These are phyloP conservation scores for Plebejus anna DNA, from an alignment of 2,888 invertebrate species.

Conservation along the genomic window DNA sequence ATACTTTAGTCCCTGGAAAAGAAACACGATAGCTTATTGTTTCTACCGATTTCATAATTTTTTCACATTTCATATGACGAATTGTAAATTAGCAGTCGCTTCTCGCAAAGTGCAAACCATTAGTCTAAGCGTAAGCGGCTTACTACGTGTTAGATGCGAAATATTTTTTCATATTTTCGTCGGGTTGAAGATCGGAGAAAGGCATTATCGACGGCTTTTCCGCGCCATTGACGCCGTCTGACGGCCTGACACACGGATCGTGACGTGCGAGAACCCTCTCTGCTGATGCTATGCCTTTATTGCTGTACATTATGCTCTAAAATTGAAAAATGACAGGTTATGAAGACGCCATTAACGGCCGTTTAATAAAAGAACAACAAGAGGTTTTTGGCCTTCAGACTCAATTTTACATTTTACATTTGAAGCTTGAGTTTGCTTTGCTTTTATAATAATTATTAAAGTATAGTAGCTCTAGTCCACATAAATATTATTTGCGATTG, in stretches of 20 bases:
- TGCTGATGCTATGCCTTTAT: constrained; percentile 43
- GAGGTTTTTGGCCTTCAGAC: background rate
- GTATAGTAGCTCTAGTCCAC: no score
- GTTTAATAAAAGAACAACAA: constrained; percentile 14
- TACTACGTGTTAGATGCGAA: constrained; percentile 45
- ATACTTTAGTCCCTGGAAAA: background rate
- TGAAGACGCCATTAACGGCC: constrained; percentile 7
- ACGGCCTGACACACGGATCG: constrained; percentile 36
- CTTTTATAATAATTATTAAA: no score
- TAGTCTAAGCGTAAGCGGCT: constrained; percentile 11
- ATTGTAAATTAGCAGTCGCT: constrained; percentile 2
- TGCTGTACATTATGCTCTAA: constrained; percentile 36
- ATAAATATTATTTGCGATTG: no score
- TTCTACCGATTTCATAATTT: background rate
- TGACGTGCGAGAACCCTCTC: constrained; percentile 46
- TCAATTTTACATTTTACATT: no score
- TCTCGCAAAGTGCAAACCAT: background rate
- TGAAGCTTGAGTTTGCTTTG: no score
- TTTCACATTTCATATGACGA: background rate
- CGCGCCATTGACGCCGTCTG: constrained; percentile 47
- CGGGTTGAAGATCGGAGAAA: constrained; percentile 44
- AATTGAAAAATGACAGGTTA: constrained; percentile 24
- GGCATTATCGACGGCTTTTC: constrained; percentile 51
- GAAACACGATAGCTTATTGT: background rate
- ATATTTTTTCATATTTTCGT: constrained; percentile 44